Conservation (phyloP, 2,888 invertebrate genomes). For the Agrotis ipsilon region DNA sequence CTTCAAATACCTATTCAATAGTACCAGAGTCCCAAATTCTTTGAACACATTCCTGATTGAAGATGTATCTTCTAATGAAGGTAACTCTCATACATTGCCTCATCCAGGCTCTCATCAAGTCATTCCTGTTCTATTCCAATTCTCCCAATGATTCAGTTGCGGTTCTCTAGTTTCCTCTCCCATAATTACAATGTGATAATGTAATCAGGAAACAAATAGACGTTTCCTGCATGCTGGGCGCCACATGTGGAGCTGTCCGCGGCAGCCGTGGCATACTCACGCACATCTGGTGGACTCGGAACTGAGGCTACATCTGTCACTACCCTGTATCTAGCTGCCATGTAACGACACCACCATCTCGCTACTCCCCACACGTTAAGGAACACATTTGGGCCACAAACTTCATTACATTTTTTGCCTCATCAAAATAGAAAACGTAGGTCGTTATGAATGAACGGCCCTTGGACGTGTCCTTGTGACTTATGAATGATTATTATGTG, state of each 20-base stretch:
- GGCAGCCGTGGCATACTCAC: conserved; percentile 52
- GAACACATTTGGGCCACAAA: conserved; percentile 77
- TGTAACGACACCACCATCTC: conserved; percentile 46
- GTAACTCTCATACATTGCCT: conserved; percentile 3
- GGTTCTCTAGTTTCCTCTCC: conserved; percentile 52
- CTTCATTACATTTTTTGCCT: conserved; percentile 77
- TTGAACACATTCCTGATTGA: background rate
- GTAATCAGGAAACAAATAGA: conserved; percentile 77
- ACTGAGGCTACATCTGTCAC: conserved; percentile 77
- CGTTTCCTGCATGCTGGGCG: conserved; percentile 76
- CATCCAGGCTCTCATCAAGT: conserved; percentile 13
- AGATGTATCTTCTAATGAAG: conserved; percentile 3
- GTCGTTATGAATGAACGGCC: conserved; percentile 78
- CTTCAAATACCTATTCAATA: background rate
- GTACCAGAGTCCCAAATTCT: background rate
- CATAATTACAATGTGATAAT: conserved; percentile 71
- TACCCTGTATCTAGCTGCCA: conserved; percentile 60
- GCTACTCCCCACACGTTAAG: conserved; percentile 70
- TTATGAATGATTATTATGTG: conserved; percentile 81
- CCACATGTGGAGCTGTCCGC: conserved; percentile 72
- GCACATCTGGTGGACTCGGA: conserved; percentile 81
- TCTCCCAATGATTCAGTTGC: conserved; percentile 50
- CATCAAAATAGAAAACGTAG: conserved; percentile 71
- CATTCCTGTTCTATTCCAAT: conserved; percentile 27
- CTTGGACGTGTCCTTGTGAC: conserved; percentile 77